These are phyloP conservation scores for Neolamprologus sp. DNA, from an alignment of 2,113 vertebrate genomes.

Conservation along the genomic window DNA sequence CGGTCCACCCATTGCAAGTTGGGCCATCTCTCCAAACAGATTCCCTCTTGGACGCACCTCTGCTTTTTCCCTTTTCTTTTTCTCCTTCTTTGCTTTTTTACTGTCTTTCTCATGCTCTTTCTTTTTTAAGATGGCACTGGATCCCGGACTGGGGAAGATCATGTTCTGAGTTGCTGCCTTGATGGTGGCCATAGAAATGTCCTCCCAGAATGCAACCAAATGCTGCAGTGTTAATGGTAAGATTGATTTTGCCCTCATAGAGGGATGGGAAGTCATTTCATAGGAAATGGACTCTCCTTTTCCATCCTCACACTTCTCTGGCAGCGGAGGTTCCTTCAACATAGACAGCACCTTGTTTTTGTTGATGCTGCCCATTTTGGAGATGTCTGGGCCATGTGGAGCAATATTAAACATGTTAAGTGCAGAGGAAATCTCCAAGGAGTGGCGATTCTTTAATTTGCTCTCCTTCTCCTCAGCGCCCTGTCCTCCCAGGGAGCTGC, in stretches of 20 bases:
- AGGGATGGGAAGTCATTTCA: constrained; percentile 76
- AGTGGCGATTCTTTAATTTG: constrained; percentile 96
- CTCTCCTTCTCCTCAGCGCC: constrained; percentile 90
- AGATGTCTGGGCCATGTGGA: constrained; percentile 96
- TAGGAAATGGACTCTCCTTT: constrained; percentile 80
- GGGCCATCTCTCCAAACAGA: constrained; percentile 98
- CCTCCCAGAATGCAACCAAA: constrained; percentile 97
- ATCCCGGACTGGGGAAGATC: constrained; percentile 98
- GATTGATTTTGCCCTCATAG: constrained; percentile 84
- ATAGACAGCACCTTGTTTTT: constrained; percentile 98
- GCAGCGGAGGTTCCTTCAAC: constrained; percentile 94
- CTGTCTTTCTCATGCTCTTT: constrained; percentile 93
- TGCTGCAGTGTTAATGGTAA: constrained; percentile 94
- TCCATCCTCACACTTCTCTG: constrained; percentile 93
- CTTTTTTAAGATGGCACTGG: constrained; percentile 94
- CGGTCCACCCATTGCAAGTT: constrained; percentile 93
- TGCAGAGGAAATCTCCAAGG: constrained; percentile 95
- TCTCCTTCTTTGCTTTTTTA: constrained; percentile 95
- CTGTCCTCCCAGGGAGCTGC: constrained; percentile 84
- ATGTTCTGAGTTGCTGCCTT: constrained; percentile 98
- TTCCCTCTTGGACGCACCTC: constrained; percentile 93
- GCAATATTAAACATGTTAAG: constrained; percentile 98
- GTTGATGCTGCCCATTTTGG: constrained; percentile 99
- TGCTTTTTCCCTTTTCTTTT: constrained; percentile 96
- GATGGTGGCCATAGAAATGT: constrained; percentile 96